Evolutionary conservation across 2,888 invertebrate species (phyloP).

Genomic region (Crioceris asparagi): DNA sequence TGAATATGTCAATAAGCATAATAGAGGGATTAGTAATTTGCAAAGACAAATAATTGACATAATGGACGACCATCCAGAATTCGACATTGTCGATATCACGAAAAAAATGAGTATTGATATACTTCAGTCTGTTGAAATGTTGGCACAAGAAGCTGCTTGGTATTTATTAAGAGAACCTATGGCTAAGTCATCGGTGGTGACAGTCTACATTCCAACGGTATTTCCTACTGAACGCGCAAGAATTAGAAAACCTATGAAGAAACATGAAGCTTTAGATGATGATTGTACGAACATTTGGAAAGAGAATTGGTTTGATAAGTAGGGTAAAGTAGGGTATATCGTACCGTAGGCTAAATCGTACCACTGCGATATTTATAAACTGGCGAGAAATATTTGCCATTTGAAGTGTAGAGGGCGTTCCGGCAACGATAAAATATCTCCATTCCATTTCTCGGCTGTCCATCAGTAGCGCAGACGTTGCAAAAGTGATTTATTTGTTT

Average conservation of each 20-base stretch:
- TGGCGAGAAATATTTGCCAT: no score
- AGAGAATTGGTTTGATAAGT: conserved; percentile 33
- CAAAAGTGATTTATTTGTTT: no score
- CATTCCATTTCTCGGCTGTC: no score
- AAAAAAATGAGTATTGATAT: no score
- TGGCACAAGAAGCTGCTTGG: conserved; percentile 2
- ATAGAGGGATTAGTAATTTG: conserved; percentile 31
- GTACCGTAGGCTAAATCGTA: no score
- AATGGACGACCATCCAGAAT: no score
- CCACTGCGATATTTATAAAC: no score
- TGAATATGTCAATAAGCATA: conserved; percentile 34
- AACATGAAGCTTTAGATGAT: not conserved
- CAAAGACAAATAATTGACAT: conserved; percentile 26
- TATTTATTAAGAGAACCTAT: not conserved
- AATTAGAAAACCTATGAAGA: not conserved
- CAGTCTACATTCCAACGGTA: not conserved
- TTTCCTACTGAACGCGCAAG: not conserved
- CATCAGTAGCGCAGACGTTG: no score
- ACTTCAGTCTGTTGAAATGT: conserved; percentile 1
- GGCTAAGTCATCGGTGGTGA: no score
- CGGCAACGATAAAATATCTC: no score
- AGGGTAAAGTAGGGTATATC: no score
- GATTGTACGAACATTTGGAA: conserved; percentile 35
- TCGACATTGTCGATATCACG: conserved; percentile 29
- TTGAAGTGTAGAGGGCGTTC: no score